Base-by-base conservation (phyloP, 2,113 vertebrate genomes). In the Excalfactoria chinensis region DNA sequence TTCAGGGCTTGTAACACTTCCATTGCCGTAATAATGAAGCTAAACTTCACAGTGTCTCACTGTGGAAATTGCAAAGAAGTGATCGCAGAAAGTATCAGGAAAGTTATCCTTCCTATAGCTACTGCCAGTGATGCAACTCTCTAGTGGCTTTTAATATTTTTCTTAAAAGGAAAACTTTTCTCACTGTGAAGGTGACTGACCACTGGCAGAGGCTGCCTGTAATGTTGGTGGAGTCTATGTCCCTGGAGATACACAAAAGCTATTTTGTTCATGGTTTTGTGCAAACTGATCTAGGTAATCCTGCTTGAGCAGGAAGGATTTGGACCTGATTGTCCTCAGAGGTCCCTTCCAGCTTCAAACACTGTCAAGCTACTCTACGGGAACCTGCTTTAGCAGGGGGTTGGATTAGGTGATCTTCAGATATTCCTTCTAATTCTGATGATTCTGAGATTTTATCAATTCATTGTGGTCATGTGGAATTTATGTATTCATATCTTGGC, bases 91-190 rank as follows among this genome's bases (percentile, higher is more conserved):
- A 88, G 75, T 48, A 2, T 21, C 17, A 55, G 25, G 28, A 55
- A 32, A 62, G 9, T 44, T 73, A 60, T 44, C 21, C 13, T 10
- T 90, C 34, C 13, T 56, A 18, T 55, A 56, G 4, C 2, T 73
- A 63, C 34, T 1, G 0, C 32, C 56, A 58, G 25, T 32, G 46
- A 60, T 14, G 25, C 2, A 1, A 1, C 13, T 49, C 55, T 3
- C 56, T 76, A 75, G 43, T 28, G 3, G 3, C 4, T 43, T 8
- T 1, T n/a, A 32, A 43, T 40, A 19, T 64, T 79, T 67, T 75
- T 85, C 74, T 62, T 75, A 35, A 56, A 76, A 56, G 7, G 37
- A n/a, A 72, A 49, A 56, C 1, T 3, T 4, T 23, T 80, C 87
- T 63, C 58, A 32, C 19, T 75, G 10, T 2, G 2, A 71, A 67